phyloP scores from a whole-genome alignment of 2,797 vertebrate species.

The Anguilla marmorata region DNA sequence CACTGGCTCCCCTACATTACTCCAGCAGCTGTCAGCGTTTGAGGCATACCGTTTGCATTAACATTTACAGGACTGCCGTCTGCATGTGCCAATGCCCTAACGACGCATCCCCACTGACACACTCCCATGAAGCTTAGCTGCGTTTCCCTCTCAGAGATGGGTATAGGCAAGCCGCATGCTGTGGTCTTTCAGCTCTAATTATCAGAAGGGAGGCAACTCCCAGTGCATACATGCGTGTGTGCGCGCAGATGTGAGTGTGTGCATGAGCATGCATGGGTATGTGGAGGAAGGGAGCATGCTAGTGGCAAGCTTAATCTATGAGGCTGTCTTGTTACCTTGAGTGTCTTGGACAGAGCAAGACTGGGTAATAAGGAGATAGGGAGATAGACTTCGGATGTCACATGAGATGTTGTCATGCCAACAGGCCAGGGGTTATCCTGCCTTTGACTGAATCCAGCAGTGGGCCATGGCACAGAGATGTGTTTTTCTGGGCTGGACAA shows the following conservation, averaged over 20 bases:
- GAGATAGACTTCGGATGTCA: background rate
- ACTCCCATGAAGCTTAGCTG: background rate
- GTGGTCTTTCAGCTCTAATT: background rate
- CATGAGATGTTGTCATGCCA: conserved; percentile 3
- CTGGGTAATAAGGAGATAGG: background rate
- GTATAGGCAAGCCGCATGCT: background rate
- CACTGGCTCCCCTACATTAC: background rate
- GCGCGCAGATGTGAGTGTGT: background rate
- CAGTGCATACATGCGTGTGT: background rate
- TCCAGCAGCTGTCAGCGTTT: conserved; percentile 7
- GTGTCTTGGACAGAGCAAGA: background rate
- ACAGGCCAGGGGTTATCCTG: background rate
- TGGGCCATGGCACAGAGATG: background rate
- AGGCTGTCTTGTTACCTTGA: background rate
- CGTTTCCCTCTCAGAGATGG: background rate
- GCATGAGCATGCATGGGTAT: background rate
- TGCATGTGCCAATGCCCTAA: background rate
- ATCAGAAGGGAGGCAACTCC: background rate
- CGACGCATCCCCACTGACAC: background rate
- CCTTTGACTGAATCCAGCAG: background rate
- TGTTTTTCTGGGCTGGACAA: background rate
- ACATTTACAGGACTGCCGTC: conserved; percentile 2
- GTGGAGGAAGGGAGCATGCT: background rate
- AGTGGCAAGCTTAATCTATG: background rate
- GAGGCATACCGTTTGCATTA: background rate